phyloP scores from a whole-genome alignment of 35 echinoderm and acorn worm species.

The Apostichopus japonicus region DNA sequence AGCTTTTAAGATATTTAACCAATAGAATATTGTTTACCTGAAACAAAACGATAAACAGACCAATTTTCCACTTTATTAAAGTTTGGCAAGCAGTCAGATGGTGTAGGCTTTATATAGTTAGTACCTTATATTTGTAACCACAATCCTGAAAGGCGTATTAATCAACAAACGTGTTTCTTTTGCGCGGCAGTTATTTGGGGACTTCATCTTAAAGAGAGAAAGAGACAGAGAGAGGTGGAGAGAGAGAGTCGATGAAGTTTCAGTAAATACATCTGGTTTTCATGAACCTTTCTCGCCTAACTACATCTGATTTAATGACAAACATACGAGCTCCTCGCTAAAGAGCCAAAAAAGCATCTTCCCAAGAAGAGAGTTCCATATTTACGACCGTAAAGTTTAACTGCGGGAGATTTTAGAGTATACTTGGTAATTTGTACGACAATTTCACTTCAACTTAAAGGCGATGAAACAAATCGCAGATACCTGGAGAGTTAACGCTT shows the following conservation, averaged over 20 bases:
- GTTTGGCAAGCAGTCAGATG: background rate
- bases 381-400: constrained; percentile 62
- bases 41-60: background rate
- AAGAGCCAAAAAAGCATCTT: constrained; percentile 21
- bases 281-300: constrained; percentile 46
- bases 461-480: constrained; percentile 56
- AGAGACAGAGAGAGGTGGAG: background rate
- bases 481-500: constrained; percentile 44
- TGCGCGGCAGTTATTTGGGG: background rate
- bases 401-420: constrained; percentile 58
- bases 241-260: background rate
- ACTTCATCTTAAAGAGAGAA: background rate
- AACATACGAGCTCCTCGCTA: constrained; percentile 27
- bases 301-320: constrained; percentile 55
- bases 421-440: constrained; percentile 59
- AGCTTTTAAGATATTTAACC: background rate
- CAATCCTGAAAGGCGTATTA: background rate
- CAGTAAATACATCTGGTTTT: constrained; percentile 45
- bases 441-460: constrained; percentile 42
- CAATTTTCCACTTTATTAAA: background rate
- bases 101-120: background rate
- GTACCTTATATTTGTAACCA: background rate
- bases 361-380: constrained; percentile 8
- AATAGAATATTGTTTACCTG: constrained; percentile 6
- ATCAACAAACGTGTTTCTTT: background rate